Evolutionary conservation across 2,113 vertebrate species (phyloP).

Genomic region (Aplodontia rufa): DNA sequence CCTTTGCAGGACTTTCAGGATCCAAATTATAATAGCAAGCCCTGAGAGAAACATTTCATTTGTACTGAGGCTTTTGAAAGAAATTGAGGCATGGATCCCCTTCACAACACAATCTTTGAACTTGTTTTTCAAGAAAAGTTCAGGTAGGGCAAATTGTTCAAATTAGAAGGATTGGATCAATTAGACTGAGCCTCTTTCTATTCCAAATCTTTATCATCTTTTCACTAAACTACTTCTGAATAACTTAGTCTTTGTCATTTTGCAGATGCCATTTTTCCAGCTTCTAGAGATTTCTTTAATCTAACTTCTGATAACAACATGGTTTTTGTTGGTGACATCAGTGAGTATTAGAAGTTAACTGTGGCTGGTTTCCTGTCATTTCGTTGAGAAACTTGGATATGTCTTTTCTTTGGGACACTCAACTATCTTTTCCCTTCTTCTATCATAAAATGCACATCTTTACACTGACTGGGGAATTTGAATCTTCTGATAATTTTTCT

Average conservation of each 20-base stretch:
- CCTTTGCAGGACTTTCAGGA: fast-evolving
- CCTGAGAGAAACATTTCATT: not conserved
- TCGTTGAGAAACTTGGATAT: not conserved
- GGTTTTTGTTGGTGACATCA: not conserved
- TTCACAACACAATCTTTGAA: not conserved
- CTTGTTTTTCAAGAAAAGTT: not conserved
- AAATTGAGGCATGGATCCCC: not conserved
- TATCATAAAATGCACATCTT: not conserved
- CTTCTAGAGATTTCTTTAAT: not conserved
- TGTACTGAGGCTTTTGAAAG: not conserved
- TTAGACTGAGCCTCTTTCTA: not conserved
- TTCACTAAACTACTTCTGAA: not conserved
- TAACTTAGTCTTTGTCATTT: not conserved
- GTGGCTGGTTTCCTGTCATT: not conserved
- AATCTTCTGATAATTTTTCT: not conserved
- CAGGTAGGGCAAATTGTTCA: not conserved
- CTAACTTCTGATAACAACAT: fast-evolving
- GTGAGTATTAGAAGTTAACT: not conserved
- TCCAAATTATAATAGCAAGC: fast-evolving
- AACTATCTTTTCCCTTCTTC: not conserved
- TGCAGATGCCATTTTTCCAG: not conserved
- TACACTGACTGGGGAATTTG: not conserved
- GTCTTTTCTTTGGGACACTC: not conserved
- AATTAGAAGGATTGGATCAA: not conserved
- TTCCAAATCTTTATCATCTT: not conserved